Evolutionary conservation across 2,113 vertebrate species (phyloP).

Genomic region (Cyanoramphus novaezelandiae): DNA sequence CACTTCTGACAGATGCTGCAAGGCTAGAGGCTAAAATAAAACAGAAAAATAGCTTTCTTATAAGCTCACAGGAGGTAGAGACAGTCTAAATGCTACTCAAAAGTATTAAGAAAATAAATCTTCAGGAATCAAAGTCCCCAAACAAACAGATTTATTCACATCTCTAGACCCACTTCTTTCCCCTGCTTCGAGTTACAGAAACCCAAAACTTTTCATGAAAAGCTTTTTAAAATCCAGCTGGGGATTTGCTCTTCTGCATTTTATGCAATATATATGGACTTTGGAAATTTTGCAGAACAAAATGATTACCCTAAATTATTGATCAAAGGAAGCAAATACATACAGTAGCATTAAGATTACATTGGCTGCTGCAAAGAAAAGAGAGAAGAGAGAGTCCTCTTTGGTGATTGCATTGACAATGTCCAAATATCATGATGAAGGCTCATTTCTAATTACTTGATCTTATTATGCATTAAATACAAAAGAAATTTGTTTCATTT

Average conservation of each 20-base stretch:
- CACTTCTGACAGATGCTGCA: neutral
- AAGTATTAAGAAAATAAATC: conserved; percentile 18
- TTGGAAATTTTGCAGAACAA: conserved; percentile 6
- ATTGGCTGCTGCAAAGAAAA: neutral
- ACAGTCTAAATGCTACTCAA: neutral
- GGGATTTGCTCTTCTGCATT: conserved; percentile 8
- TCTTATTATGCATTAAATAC: neutral
- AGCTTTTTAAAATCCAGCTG: neutral
- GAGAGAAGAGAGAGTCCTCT: neutral
- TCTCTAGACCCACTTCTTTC: neutral
- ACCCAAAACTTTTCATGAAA: neutral
- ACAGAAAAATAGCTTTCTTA: neutral
- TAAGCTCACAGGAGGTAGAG: neutral
- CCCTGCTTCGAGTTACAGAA: neutral
- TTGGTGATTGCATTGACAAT: neutral
- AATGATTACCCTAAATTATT: conserved; percentile 42
- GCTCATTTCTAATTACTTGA: neutral
- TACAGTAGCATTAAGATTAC: neutral
- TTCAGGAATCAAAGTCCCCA: neutral
- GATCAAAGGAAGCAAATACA: conserved; percentile 20
- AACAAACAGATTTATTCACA: neutral
- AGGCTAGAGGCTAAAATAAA: neutral
- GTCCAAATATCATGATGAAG: neutral
- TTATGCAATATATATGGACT: neutral
- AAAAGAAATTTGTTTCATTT: neutral